Percentiles rank a stretch among this genome's conserved stretches.
Evolutionary conservation across 2,113 vertebrate species (phyloP).

Genomic region (western clawed frog (Xenopus tropicalis)): DNA sequence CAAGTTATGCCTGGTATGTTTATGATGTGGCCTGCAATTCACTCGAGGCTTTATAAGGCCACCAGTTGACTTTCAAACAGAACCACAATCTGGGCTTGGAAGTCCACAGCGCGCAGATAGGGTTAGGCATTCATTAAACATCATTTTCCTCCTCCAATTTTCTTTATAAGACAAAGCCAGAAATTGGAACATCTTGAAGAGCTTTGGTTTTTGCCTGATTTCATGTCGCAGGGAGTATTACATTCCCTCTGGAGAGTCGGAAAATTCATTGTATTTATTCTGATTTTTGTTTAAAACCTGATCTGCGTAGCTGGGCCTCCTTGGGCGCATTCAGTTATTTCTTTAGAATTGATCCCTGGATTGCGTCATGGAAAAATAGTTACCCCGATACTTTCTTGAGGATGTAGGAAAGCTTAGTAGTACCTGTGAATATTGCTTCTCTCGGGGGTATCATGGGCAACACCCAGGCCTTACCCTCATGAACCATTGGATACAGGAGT

Average conservation of each 20-base stretch:
- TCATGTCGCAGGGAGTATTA: neutral
- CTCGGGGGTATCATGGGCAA: too few species aligned
- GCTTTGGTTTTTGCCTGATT: neutral
- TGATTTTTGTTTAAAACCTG: too few species aligned
- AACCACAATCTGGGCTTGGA: conserved; percentile 35
- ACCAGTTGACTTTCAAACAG: conserved; percentile 34
- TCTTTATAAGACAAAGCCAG: conserved; percentile 20
- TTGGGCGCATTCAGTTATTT: too few species aligned
- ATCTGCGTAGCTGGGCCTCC: too few species aligned
- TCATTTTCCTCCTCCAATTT: conserved; percentile 23
- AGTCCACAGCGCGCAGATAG: conserved; percentile 25
- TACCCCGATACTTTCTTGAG: too few species aligned
- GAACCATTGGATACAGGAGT: too few species aligned
- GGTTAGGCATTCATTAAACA: conserved; percentile 40
- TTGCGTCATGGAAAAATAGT: too few species aligned
- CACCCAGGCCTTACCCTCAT: too few species aligned
- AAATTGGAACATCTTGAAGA: conserved; percentile 9
- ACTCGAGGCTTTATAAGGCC: conserved; percentile 27
- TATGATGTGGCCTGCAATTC: conserved; percentile 35
- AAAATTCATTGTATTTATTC: too few species aligned
- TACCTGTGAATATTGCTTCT: too few species aligned
- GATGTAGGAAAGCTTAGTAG: too few species aligned
- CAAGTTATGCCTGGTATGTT: conserved; percentile 31
- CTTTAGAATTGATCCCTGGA: too few species aligned
- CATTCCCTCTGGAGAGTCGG: neutral